Evolutionary conservation across 1,140 invertebrate genomes (phyloP), one percentile per base, ranked within the genome.

Genomic region (Drosophila grimshawi): DNA sequence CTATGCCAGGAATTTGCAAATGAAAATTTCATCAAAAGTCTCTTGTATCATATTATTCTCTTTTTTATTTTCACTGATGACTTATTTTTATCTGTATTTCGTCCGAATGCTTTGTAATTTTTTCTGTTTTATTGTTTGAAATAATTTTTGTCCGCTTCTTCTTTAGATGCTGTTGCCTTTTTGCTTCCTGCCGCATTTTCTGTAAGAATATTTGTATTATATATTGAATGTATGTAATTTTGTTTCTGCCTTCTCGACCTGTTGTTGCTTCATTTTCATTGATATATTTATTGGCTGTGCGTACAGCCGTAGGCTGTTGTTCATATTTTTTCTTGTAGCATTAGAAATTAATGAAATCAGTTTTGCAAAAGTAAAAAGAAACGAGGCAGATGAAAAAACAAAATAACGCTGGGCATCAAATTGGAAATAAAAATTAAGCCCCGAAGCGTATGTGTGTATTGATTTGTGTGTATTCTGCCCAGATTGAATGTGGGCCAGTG

Each of bases 291-390:
- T 51, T 49, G 48, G 56, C 56, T 71, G 63, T 66, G 62, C 53
- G 66, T 79, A 83, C 62, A 83, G 32, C 80, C 56, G 51, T 63
- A 37, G 75, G 85, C 80, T 57, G 59, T 83, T 78, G 77, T 52
- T 66, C 72, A 57, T 85, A 76, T 80, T 78, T 81, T 80, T 86
- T 80, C 71, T 85, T 80, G 85, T 78, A 67, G 80, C 86, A 88
- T 88, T 89, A 88, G 80, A 89, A 88, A 88, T 88, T 89, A 88
- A 88, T 88, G 85, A 88, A 88, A 88, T 88, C 85, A 89, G 83
- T 88, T 88, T 80, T 65, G 56, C 61, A 46, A 65, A 76, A 76
- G 69, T 72, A 63, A 53, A 76, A 62, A 35, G n/a, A 48, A 30
- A 10, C 19, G 27, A 46, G 8, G 6, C 10, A 27, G 49, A 62